Base-by-base conservation (phyloP, 2,888 invertebrate genomes). In the Heliconius ismenius region DNA sequence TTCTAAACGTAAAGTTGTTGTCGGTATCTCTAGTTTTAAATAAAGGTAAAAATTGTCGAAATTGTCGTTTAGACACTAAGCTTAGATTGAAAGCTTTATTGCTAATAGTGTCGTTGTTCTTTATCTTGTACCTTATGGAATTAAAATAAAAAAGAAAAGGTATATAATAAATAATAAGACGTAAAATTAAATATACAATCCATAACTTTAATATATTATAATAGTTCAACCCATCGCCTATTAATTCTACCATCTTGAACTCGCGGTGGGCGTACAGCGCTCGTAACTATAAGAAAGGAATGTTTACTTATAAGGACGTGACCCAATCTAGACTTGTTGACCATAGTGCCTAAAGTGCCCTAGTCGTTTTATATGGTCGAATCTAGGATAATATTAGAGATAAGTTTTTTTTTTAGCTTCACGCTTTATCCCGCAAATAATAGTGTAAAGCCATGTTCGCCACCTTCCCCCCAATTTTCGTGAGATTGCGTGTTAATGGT, bases 241-340 rank as follows among this genome's bases (percentile, higher is more conserved):
- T 81, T 21, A 70, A 80, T 86, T 86, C 78, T 26, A 69, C 84
- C 85, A 82, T 76, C 76, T 79, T 24, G 75, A 70, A 79, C 68
- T 81, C 83, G 82, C 80, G 83, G 85, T 86, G 84, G 86, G 86
- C 85, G 84, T 85, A 26, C 60, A 13, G 78, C 83, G 83, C 82
- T 84, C 82, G 81, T 81, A 82, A 83, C 79, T 77, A 81, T 80
- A 82, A 76, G 81, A 84, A 83, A 84, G 86, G 84, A 87, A 84
- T 86, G 87, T 85, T 82, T 82, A 82, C 87, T 79, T 86, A 87
- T 87, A 86, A 85, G 89, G 88, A 84, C 84, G 81, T 80, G 79
- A 81, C 77, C 83, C 83, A 85, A 86, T 86, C 83, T 84, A 76
- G 83, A 83, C 60, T 67, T 13, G 80, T 81, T 78, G 70, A 62